These are phyloP conservation scores for Sarcoramphus papa DNA, from an alignment of 2,797 vertebrate genomes.

Conservation along the genomic window DNA sequence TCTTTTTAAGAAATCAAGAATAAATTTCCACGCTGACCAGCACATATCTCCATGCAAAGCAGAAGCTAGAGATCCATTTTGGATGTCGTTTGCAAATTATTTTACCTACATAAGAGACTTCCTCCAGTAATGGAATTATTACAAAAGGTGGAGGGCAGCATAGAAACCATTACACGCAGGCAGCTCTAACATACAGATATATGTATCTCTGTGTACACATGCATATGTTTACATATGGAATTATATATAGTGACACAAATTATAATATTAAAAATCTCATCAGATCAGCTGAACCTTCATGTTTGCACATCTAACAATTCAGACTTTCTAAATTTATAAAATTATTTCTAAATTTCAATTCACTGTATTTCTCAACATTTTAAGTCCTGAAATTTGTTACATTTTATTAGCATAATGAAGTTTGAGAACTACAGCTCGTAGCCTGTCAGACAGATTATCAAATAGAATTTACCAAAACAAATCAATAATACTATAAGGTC, in stretches of 20 bases:
- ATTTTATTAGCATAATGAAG: neutral
- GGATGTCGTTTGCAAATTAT: neutral
- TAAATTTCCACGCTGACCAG: neutral
- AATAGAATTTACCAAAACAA: neutral
- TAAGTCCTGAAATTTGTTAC: neutral
- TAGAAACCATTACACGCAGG: neutral
- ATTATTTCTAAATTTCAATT: neutral
- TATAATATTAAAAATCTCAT: neutral
- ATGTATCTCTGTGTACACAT: neutral
- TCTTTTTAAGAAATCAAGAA: neutral
- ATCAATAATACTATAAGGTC: neutral
- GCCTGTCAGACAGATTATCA: neutral
- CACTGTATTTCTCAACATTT: neutral
- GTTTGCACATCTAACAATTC: neutral
- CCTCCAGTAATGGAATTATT: neutral
- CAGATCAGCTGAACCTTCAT: neutral
- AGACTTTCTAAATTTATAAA: neutral
- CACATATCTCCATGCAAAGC: neutral
- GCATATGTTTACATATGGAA: neutral
- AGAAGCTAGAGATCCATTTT: neutral
- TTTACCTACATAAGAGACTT: neutral
- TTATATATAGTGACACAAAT: neutral
- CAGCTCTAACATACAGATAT: neutral
- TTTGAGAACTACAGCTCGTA: neutral
- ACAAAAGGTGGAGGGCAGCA: neutral